Evolutionary conservation across 2,888 invertebrate species (phyloP).

Genomic region (Imbricaverruca yamaguchii): DNA sequence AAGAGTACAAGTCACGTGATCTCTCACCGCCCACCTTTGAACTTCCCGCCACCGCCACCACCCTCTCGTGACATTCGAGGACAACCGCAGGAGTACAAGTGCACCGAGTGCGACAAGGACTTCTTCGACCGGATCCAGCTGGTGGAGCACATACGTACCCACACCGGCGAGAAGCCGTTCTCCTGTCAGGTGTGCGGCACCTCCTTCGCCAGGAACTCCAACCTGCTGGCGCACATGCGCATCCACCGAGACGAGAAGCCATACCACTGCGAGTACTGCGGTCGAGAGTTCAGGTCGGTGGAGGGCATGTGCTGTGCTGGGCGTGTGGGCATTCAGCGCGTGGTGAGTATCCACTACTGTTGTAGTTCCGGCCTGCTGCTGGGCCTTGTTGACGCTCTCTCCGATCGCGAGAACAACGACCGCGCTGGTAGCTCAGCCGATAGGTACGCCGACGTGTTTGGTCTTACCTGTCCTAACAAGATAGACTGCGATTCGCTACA

Average conservation of each 20-base stretch:
- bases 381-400: not conserved
- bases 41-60: too few relatives aligned
- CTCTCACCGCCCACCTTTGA: too few relatives aligned
- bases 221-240: constrained; percentile 20
- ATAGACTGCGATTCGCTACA: too few relatives aligned
- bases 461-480: not conserved
- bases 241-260: constrained; percentile 18
- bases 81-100: not conserved
- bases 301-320: not conserved
- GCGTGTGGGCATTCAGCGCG: not conserved
- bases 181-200: constrained; percentile 13
- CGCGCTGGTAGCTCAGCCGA: not conserved
- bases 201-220: constrained; percentile 16
- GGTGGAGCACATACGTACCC: constrained; percentile 20
- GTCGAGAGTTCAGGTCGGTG: not conserved
- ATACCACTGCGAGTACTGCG: constrained; percentile 2
- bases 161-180: constrained; percentile 11
- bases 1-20: too few relatives aligned
- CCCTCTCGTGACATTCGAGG: too few relatives aligned
- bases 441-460: not conserved
- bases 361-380: not conserved
- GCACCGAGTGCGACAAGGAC: constrained; percentile 5
- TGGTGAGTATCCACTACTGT: not conserved
- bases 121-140: constrained; percentile 22
- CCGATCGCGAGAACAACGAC: not conserved